phyloP scores from a whole-genome alignment of 2,113 vertebrate species.

The Chaetops frenatus region DNA sequence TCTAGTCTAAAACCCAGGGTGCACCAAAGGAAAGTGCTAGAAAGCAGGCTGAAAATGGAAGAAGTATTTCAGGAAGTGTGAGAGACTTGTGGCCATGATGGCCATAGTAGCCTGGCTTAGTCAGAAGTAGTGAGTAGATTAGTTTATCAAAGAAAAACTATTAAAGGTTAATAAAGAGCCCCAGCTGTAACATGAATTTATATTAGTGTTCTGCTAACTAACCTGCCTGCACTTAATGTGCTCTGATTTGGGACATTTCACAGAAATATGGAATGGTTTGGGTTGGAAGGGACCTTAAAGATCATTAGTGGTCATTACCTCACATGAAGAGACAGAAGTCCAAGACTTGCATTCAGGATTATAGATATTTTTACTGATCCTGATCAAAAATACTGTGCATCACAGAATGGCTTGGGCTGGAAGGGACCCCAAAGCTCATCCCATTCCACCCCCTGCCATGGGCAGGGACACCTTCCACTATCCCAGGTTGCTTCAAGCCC shows the following conservation, averaged over 20 bases:
- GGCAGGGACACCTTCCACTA: background rate
- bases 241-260: background rate
- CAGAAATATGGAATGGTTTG: background rate
- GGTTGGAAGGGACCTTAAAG: background rate
- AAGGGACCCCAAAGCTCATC: background rate
- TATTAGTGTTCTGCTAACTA: background rate
- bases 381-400: background rate
- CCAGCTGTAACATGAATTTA: background rate
- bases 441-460: too few species aligned
- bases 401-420: background rate
- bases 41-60: background rate
- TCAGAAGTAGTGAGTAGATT: background rate
- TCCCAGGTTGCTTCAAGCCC: background rate
- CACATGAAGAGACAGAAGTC: background rate
- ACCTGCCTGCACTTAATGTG: background rate
- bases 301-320: background rate
- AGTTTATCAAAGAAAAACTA: background rate
- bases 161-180: background rate
- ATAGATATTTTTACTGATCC: background rate
- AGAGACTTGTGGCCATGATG: background rate
- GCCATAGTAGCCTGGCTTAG: background rate
- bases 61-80: background rate
- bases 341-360: background rate
- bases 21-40: background rate
- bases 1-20: background rate